Percentiles rank a stretch among this genome's conserved stretches.
phyloP scores from a whole-genome alignment of 2,113 vertebrate species.

The Dromas ardeola region DNA sequence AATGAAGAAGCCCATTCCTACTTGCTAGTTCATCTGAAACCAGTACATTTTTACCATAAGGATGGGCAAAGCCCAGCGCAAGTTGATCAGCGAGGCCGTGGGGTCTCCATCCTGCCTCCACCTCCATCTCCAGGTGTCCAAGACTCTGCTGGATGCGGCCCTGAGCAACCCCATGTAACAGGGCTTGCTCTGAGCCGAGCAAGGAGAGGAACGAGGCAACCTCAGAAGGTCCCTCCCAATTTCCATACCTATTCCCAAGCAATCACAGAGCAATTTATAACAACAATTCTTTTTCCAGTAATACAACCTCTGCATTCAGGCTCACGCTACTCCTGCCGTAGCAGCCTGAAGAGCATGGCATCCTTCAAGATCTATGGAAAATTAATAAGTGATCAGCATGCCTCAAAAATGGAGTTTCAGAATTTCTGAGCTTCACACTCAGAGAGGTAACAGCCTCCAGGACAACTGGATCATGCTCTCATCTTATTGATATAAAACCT shows the following conservation, averaged over 20 bases:
- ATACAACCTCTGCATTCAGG: not conserved
- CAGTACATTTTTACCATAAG: not conserved
- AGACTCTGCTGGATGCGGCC: not conserved
- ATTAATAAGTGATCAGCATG: not conserved
- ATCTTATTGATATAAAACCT: not conserved
- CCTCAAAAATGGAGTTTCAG: not conserved
- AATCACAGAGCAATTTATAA: not conserved
- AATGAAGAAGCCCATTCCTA: not conserved
- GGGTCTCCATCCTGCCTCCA: not conserved
- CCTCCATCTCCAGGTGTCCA: not conserved
- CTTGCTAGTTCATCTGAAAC: not conserved
- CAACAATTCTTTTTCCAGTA: not conserved
- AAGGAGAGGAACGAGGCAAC: not conserved
- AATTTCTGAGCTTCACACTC: not conserved
- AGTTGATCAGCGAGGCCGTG: not conserved
- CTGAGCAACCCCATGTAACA: accelerated
- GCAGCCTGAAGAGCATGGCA: not conserved
- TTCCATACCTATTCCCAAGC: not conserved
- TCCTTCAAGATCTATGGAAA: not conserved
- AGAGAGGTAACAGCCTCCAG: not conserved
- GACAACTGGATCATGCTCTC: not conserved
- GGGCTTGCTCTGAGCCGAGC: not conserved
- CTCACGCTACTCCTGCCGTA: not conserved
- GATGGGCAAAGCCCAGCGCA: not conserved
- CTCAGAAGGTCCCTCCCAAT: not conserved